Conservation (phyloP, 2,113 vertebrate species). For the Chitala chitala region DNA sequence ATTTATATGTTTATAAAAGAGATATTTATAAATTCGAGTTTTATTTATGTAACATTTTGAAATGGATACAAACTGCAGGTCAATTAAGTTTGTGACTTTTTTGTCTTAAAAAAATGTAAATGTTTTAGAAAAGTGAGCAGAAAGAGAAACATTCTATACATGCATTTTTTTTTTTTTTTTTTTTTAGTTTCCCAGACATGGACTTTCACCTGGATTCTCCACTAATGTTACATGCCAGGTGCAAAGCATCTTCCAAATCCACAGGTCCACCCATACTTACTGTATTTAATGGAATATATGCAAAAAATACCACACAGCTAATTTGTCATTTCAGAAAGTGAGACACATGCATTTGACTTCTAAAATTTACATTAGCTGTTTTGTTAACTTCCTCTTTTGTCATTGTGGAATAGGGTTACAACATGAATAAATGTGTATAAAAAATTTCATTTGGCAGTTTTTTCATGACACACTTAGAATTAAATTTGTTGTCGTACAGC, state of each 20-base stretch:
- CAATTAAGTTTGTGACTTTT: conserved; percentile 71
- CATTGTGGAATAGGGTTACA: conserved; percentile 7
- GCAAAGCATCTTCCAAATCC: background rate
- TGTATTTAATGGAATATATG: background rate
- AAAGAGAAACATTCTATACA: conserved; percentile 56
- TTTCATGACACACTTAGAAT: background rate
- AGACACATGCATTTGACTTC: background rate
- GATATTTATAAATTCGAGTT: conserved; percentile 77
- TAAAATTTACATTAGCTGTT: conserved; percentile 1
- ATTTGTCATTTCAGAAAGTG: background rate
- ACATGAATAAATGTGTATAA: conserved; percentile 8
- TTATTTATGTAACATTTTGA: conserved; percentile 75
- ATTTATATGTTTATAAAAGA: conserved; percentile 83
- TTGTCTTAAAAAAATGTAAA: conserved; percentile 69
- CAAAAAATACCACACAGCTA: conserved; percentile 5
- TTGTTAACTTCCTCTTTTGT: background rate
- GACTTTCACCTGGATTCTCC: background rate
- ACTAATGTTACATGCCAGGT: background rate
- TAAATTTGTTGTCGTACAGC: too few relatives aligned
- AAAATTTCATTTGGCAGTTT: background rate
- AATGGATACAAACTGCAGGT: conserved; percentile 71
- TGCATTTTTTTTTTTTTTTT: conserved; percentile 48
- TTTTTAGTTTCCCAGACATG: conserved; percentile 20
- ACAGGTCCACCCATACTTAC: background rate
- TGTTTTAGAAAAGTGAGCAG: conserved; percentile 60